A percentile compares a stretch with the other conserved stretches of the same genome.
phyloP scores from a whole-genome alignment of 1,140 invertebrate genomes.

The Drosophila subobscura region DNA sequence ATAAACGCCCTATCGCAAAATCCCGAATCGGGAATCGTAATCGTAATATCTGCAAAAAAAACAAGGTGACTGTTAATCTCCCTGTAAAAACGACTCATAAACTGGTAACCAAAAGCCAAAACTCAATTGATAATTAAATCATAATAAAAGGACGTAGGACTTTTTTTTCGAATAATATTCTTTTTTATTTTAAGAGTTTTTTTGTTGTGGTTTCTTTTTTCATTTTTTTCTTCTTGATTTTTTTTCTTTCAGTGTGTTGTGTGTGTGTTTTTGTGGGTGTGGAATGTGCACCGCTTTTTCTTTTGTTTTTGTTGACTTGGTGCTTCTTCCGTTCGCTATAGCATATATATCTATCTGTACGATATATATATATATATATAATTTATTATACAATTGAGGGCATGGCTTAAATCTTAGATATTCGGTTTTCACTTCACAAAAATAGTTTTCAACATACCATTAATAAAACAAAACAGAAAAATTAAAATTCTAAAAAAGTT shows the following conservation, averaged over 20 bases:
- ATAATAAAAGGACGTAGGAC: conserved; percentile 65
- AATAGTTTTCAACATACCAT: conserved; percentile 73
- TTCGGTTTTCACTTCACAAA: conserved; percentile 51
- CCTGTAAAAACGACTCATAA: conserved; percentile 69
- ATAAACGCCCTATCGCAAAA: conserved; percentile 15
- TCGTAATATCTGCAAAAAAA: conserved; percentile 30
- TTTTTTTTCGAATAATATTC: conserved; percentile 79
- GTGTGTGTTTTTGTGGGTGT: conserved; percentile 54
- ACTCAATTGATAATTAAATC: conserved; percentile 60
- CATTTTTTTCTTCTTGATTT: conserved; percentile 75
- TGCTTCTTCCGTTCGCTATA: conserved; percentile 54
- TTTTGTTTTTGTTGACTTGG: conserved; percentile 67
- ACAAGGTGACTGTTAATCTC: conserved; percentile 29
- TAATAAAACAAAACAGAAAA: conserved; percentile 65
- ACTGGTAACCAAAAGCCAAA: conserved; percentile 28
- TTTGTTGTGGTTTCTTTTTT: conserved; percentile 48
- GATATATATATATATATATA: conserved; percentile 52
- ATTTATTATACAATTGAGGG: conserved; percentile 81
- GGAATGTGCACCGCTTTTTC: conserved; percentile 60
- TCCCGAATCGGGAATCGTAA: background rate
- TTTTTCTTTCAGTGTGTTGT: conserved; percentile 44
- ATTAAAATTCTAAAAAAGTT: conserved; percentile 36
- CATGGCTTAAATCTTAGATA: conserved; percentile 77
- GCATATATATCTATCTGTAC: conserved; percentile 34
- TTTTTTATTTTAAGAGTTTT: conserved; percentile 77